A percentile compares a stretch with the other conserved stretches of the same genome.
These are phyloP conservation scores for Pseudochromis fuscus DNA, from an alignment of 2,797 vertebrate species.

Conservation along the genomic window DNA sequence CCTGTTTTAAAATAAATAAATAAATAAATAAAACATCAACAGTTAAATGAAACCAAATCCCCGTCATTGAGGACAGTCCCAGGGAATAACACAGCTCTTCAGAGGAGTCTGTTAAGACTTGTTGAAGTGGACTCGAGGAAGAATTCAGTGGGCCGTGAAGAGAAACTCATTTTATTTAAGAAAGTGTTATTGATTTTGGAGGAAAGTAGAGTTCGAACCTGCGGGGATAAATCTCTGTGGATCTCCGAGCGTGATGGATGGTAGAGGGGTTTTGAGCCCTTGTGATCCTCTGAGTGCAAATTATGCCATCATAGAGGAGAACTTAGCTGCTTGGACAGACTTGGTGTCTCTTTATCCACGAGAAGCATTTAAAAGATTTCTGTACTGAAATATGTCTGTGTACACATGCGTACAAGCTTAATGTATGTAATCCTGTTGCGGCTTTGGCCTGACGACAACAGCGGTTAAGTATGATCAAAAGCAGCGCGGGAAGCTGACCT, in stretches of 20 bases:
- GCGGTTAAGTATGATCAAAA: slow-evolving; percentile 62
- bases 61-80: slow-evolving; percentile 33
- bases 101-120: slow-evolving; percentile 21
- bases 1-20: slow-evolving; percentile 23
- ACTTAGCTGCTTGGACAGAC: slow-evolving; percentile 7
- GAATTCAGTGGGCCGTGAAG: slow-evolving; percentile 55
- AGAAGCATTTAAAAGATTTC: neutral
- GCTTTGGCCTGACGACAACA: slow-evolving; percentile 34
- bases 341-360: neutral
- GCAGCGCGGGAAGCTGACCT: slow-evolving; percentile 46
- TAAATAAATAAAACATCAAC: slow-evolving; percentile 29
- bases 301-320: slow-evolving; percentile 37
- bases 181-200: slow-evolving; percentile 77
- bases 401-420: neutral
- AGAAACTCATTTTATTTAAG: slow-evolving; percentile 68
- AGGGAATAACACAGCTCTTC: slow-evolving; percentile 37
- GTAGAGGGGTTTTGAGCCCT: slow-evolving; percentile 12
- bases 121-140: slow-evolving; percentile 33
- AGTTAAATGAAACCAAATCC: slow-evolving; percentile 27
- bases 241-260: slow-evolving; percentile 53
- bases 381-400: slow-evolving; percentile 2
- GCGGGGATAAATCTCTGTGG: slow-evolving; percentile 46
- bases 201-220: slow-evolving; percentile 60
- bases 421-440: neutral
- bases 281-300: slow-evolving; percentile 44